A percentile compares a stretch with the other conserved stretches of the same genome.
Conservation (phyloP, 2,113 vertebrate genomes). For the Brachypteracias leptosomus region DNA sequence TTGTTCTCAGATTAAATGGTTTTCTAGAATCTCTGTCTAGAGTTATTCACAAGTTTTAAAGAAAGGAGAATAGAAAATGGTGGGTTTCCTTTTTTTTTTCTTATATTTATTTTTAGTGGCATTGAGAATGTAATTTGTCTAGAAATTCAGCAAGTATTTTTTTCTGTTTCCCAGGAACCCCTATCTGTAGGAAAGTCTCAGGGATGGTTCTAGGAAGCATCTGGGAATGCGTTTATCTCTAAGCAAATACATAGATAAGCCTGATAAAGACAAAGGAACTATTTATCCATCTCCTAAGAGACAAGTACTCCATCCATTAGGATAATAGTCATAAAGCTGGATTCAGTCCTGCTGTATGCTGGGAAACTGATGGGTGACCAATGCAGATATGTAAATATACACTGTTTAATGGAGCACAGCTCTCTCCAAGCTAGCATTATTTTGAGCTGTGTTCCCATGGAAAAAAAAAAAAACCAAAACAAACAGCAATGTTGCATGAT, state of each 20-base stretch:
- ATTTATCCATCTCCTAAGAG: neutral
- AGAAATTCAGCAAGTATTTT: neutral
- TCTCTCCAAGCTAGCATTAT: neutral
- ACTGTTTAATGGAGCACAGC: accelerated
- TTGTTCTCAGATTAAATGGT: neutral
- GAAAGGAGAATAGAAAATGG: accelerated
- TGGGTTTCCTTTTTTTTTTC: accelerated
- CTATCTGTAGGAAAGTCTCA: neutral
- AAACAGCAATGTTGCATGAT: accelerated
- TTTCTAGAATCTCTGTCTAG: neutral
- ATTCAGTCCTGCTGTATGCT: neutral
- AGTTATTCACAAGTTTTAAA: neutral
- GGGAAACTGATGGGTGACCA: neutral
- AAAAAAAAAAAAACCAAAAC: neutral
- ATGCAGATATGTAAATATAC: neutral
- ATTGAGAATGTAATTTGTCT: neutral
- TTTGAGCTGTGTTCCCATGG: neutral
- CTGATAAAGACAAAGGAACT: neutral
- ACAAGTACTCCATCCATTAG: neutral
- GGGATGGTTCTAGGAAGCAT: neutral
- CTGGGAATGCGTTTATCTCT: neutral
- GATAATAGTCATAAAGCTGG: neutral
- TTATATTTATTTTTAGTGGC: accelerated
- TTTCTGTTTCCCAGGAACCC: neutral
- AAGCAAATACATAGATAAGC: neutral